These are phyloP conservation scores for Lasioglossum albipes DNA, from an alignment of 1,140 invertebrate genomes.

Conservation along the genomic window DNA sequence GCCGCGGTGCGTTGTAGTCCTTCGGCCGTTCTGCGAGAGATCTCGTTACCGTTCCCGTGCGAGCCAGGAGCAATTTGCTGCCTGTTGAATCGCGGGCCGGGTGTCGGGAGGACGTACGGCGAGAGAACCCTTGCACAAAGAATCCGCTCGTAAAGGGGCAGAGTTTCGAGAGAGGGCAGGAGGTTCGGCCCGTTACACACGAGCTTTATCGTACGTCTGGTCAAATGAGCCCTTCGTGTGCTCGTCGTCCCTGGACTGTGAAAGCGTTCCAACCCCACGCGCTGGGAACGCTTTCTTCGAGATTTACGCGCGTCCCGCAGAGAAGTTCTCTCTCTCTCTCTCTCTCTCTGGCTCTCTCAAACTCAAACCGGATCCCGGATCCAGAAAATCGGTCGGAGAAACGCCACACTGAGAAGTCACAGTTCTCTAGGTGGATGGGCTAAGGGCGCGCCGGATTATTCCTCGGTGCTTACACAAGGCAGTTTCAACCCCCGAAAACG, in stretches of 20 bases:
- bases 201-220: slow-evolving; percentile 74
- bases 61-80: slow-evolving; percentile 32
- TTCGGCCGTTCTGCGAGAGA: not conserved
- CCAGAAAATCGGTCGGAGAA: not conserved
- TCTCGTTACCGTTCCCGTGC: slow-evolving; percentile 27
- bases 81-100: slow-evolving; percentile 43
- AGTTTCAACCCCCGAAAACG: slow-evolving; percentile 22
- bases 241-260: slow-evolving; percentile 43
- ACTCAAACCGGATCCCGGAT: not conserved
- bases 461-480: slow-evolving; percentile 33
- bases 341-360: not conserved
- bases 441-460: slow-evolving; percentile 17
- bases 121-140: slow-evolving; percentile 35
- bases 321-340: not conserved
- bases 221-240: slow-evolving; percentile 70
- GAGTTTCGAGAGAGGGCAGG: slow-evolving; percentile 39
- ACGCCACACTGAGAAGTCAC: slow-evolving; percentile 7
- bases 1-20: no score
- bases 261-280: slow-evolving; percentile 23
- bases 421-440: not conserved
- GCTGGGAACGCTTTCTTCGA: slow-evolving; percentile 45
- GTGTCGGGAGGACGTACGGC: slow-evolving; percentile 19
- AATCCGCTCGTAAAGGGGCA: slow-evolving; percentile 54
- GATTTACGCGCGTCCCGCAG: slow-evolving; percentile 52
- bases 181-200: slow-evolving; percentile 72